Evolutionary conservation across 2,113 vertebrate species (phyloP), one percentile per base, ranked within the genome.

Genomic region (Onychorhynchus coronatus): DNA sequence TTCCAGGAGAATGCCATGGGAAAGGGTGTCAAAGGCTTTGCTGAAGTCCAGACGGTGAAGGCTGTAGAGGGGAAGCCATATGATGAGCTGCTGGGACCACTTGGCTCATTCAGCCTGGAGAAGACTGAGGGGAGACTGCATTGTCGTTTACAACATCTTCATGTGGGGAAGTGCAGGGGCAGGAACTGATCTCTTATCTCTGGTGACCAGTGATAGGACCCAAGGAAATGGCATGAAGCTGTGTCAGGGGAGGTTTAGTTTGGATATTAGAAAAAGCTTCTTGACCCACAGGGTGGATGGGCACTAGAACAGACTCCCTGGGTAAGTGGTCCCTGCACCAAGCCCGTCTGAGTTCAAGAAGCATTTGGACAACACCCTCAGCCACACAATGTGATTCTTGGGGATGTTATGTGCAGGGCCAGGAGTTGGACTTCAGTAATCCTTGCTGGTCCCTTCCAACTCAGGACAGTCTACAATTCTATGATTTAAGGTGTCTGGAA

Each of bases 361-460:
- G 28, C 6, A n/a, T 53, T 46, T 67, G 46, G n/a, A 53, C 62
- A 61, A 53, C 9, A n/a, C 3, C 16, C 20, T 68, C n/a, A 68
- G 16, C 23, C 6, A 75, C 46, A 41, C 0, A 9, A 11, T 46
- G 20, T 30, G 39, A 47, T 61, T 62, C 24, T 19, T 31, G 7
- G n/a, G 20, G n/a, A 20, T 55, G 70, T n/a, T 46, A 16, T 30
- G 12, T 21, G 28, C 37, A 59, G 50, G 23, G 33, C 61, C 61
- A 75, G 20, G 7, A 75, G 24, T 0, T 53, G n/a, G n/a, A 41
- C 14, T 47, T 83, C 30, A 31, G 0, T 0, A 0, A n/a, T 47
- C 14, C 20, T 47, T 75, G 39, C n/a, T 62, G 17, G 9, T 55
- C 30, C 30, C 25, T 62, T 83, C 46, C 30, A 68, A 14, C 9